Percentiles rank a stretch among this genome's conserved stretches.
These are phyloP conservation scores for Sitobion miscanthi DNA, from an alignment of 1,140 invertebrate species.

Conservation along the genomic window DNA sequence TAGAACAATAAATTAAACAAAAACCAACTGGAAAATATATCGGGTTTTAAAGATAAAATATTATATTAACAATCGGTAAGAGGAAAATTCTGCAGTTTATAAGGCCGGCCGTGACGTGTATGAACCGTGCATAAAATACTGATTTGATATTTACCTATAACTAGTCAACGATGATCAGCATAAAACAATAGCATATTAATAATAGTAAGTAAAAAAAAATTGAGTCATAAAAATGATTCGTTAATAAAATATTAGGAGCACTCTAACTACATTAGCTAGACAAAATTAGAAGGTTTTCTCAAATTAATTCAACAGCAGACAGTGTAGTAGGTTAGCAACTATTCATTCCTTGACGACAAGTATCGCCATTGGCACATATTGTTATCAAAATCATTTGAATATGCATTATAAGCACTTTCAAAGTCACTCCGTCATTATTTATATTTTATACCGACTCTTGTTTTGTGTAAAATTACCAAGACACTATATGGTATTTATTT, in stretches of 20 bases:
- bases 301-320: background rate
- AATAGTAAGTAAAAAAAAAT: too few species aligned
- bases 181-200: background rate
- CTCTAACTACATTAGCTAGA: background rate
- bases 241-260: background rate
- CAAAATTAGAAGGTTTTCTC: background rate
- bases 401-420: background rate
- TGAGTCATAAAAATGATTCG: background rate
- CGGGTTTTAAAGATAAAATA: background rate
- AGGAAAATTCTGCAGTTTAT: background rate
- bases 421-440: background rate
- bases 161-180: background rate
- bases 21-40: background rate
- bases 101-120: background rate
- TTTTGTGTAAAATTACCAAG: background rate
- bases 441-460: background rate
- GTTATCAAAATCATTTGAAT: background rate
- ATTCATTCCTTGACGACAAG: background rate
- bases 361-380: background rate
- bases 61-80: background rate
- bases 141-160: background rate
- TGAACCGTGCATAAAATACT: background rate
- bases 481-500: background rate
- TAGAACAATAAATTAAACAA: conserved; percentile 4
- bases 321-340: background rate